A percentile compares a stretch with the other conserved stretches of the same genome.
phyloP scores from a whole-genome alignment of 2,888 invertebrate genomes.

The Melinaea marsaeus region DNA sequence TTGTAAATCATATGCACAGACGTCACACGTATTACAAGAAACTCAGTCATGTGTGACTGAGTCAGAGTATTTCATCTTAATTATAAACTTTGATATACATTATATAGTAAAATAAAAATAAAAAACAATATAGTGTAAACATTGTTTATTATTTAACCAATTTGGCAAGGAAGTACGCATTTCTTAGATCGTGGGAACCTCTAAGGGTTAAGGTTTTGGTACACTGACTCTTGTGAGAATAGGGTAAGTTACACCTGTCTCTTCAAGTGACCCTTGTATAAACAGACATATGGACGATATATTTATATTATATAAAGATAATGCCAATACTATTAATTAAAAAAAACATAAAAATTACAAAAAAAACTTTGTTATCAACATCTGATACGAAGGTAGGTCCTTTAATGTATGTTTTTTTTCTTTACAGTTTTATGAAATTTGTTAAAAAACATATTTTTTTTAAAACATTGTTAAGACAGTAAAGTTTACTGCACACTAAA shows the following conservation, averaged over 20 bases:
- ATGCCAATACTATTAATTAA: too few relatives aligned
- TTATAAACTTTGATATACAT: too few relatives aligned
- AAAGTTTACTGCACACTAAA: slow-evolving; percentile 9
- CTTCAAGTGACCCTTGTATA: neutral
- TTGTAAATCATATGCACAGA: too few relatives aligned
- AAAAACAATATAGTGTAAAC: too few relatives aligned
- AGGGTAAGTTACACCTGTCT: slow-evolving; percentile 1
- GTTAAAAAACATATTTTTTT: too few relatives aligned
- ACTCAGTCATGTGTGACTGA: slow-evolving; percentile 18
- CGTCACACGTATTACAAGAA: slow-evolving; percentile 1
- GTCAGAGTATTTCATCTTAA: neutral
- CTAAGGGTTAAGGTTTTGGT: neutral
- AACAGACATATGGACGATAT: neutral
- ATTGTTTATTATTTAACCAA: too few relatives aligned
- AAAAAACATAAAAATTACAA: too few relatives aligned
- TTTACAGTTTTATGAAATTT: too few relatives aligned
- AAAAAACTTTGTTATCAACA: too few relatives aligned
- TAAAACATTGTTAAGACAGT: neutral
- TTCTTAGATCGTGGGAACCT: neutral
- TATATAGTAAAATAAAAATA: too few relatives aligned
- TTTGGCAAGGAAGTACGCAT: neutral
- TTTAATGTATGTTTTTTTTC: too few relatives aligned
- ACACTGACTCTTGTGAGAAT: neutral
- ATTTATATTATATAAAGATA: neutral
- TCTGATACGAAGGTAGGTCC: too few relatives aligned